Percentiles rank a stretch among this genome's conserved stretches.
phyloP scores from a whole-genome alignment of 2,797 vertebrate genomes.

The Macrochelys suwanniensis region DNA sequence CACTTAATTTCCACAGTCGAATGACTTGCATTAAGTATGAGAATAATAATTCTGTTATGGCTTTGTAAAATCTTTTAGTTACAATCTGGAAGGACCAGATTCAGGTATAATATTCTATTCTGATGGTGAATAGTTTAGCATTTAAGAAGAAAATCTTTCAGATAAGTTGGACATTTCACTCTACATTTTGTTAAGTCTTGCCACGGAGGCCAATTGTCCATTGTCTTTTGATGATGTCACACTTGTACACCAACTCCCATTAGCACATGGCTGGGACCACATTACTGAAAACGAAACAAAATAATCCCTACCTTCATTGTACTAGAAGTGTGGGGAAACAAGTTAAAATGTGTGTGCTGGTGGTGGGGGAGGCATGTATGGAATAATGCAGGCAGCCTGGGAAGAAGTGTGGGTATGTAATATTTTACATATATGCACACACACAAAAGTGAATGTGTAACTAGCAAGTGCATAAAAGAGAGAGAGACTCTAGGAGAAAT shows the following conservation, averaged over 20 bases:
- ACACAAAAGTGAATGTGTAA: not conserved
- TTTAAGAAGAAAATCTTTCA: not conserved
- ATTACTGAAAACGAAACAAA: not conserved
- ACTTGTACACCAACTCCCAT: not conserved
- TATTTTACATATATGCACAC: not conserved
- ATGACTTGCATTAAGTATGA: not conserved
- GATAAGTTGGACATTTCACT: not conserved
- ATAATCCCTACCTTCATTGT: not conserved
- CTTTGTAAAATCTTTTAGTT: not conserved
- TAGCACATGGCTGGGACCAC: constrained; percentile 10
- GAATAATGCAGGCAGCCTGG: not conserved
- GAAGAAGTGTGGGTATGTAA: not conserved
- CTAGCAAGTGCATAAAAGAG: not conserved
- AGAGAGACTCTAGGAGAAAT: not conserved
- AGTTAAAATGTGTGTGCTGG: not conserved
- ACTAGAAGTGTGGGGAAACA: not conserved
- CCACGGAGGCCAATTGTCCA: not conserved
- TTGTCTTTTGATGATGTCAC: not conserved
- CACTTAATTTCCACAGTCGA: not conserved
- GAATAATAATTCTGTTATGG: not conserved
- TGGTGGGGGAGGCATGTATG: not conserved
- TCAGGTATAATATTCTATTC: not conserved
- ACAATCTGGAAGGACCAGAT: not conserved
- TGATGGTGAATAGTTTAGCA: not conserved
- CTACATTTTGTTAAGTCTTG: not conserved